Conservation (phyloP, 2,113 vertebrate genomes). For the Tylochromis polylepis region DNA sequence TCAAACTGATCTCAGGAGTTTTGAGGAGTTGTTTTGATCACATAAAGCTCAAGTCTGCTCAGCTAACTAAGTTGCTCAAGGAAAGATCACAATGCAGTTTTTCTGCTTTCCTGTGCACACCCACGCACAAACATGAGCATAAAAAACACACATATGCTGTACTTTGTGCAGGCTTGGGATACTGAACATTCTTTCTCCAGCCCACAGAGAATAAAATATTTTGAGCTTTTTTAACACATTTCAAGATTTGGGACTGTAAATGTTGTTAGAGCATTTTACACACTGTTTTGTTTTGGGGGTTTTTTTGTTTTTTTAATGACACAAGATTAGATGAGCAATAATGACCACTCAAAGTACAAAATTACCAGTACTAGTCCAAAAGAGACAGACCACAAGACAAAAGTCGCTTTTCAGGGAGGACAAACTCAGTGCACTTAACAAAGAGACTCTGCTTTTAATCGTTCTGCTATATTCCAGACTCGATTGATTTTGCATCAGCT, state of each 20-base stretch:
- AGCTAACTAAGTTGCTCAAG: constrained; percentile 16
- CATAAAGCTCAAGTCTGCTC: neutral
- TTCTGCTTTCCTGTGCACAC: neutral
- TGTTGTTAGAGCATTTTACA: neutral
- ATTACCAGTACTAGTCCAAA: neutral
- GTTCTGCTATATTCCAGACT: constrained; percentile 76
- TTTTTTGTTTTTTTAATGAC: neutral
- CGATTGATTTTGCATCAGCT: constrained; percentile 86
- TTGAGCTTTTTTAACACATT: neutral
- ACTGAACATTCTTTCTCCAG: constrained; percentile 13
- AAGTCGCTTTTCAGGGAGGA: constrained; percentile 65
- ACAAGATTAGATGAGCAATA: neutral
- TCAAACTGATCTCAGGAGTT: neutral
- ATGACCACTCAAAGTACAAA: neutral
- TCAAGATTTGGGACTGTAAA: neutral
- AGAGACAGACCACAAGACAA: constrained; percentile 69
- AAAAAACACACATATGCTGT: neutral
- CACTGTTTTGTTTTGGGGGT: no score
- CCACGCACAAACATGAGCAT: constrained; percentile 22
- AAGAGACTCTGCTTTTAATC: constrained; percentile 85
- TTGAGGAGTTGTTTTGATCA: constrained; percentile 33
- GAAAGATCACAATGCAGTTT: constrained; percentile 23
- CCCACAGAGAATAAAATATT: constrained; percentile 29
- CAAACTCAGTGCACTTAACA: constrained; percentile 78
- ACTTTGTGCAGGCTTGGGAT: constrained; percentile 24